Evolutionary conservation across 1,140 invertebrate species (phyloP), one percentile per base, ranked within the genome.

Genomic region (Calephelis virginiensis): DNA sequence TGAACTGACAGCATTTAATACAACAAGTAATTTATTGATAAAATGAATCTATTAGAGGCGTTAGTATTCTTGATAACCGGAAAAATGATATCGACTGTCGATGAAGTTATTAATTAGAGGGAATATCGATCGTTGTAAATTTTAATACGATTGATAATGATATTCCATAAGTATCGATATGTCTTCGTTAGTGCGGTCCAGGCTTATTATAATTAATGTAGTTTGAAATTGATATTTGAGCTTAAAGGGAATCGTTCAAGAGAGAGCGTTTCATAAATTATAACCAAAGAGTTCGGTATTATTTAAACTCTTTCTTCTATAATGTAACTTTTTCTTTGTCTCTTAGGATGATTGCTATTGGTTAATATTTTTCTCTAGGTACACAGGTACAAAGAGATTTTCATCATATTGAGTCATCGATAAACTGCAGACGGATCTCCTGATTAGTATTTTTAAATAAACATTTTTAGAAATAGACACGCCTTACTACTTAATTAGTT

Each of bases 101-200:
- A 80, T 74, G 76, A 74, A 72, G 70, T 80, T 80, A 78, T 83
- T 83, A 82, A 80, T 84, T 86, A 83, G 80, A 76, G 75, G 73
- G 76, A 81, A 76, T 78, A 74, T 77, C 72, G 70, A 74, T 75
- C 75, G 80, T 80, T 83, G 82, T 81, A 81, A 80, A 86, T 82
- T 84, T 84, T 81, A 83, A 85, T 76, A 75, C 75, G 72, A 40
- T 49, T 64, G 59, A 56, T 82, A 85, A 85, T 85, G 80, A 83
- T 81, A 66, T 68, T 67, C 48, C 71, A 73, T 68, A 66, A 70
- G 65, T 74, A 72, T 69, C 77, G 64, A 81, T 85, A 79, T 81
- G 74, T 82, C 81, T 85, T 83, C 77, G 74, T 83, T 82, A 81
- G 77, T 62, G 63, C 66, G 77, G 75, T 56, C 28, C 53, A 28